These are phyloP conservation scores for Sphaeramia orbicularis DNA, from an alignment of 2,797 vertebrate species.

Conservation along the genomic window DNA sequence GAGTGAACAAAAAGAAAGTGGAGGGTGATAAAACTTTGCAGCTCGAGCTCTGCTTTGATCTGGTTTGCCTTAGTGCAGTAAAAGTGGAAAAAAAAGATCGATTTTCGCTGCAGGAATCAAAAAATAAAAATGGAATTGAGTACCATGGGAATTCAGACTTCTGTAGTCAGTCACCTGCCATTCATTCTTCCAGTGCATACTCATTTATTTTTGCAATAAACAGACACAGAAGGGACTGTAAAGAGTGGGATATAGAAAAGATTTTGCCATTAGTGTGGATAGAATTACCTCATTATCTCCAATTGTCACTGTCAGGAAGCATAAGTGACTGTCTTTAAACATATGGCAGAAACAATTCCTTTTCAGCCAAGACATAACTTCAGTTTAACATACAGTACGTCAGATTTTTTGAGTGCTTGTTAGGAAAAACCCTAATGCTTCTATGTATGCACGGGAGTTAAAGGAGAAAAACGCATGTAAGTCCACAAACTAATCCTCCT, in stretches of 20 bases:
- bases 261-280: conserved; percentile 30
- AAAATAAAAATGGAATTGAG: conserved; percentile 54
- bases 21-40: conserved; percentile 75
- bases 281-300: conserved; percentile 56
- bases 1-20: conserved; percentile 69
- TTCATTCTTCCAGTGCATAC: conserved; percentile 30
- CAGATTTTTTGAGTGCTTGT: conserved; percentile 45
- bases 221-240: conserved; percentile 21
- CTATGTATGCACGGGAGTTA: conserved; percentile 3
- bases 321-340: conserved; percentile 39
- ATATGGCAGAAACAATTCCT: conserved; percentile 63
- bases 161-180: conserved; percentile 64
- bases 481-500: conserved; percentile 35
- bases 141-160: conserved; percentile 60
- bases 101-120: conserved; percentile 47
- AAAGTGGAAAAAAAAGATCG: conserved; percentile 51
- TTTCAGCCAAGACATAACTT: conserved; percentile 60
- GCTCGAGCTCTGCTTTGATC: conserved; percentile 75
- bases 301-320: conserved; percentile 43
- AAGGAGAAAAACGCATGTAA: conserved; percentile 27
- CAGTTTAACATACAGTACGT: conserved; percentile 63
- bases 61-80: conserved; percentile 65
- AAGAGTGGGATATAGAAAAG: conserved; percentile 18
- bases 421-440: conserved; percentile 12
- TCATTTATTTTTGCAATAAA: conserved; percentile 36